These are phyloP conservation scores for Brachionus angularis DNA, from an alignment of 1,140 invertebrate species.

Conservation along the genomic window DNA sequence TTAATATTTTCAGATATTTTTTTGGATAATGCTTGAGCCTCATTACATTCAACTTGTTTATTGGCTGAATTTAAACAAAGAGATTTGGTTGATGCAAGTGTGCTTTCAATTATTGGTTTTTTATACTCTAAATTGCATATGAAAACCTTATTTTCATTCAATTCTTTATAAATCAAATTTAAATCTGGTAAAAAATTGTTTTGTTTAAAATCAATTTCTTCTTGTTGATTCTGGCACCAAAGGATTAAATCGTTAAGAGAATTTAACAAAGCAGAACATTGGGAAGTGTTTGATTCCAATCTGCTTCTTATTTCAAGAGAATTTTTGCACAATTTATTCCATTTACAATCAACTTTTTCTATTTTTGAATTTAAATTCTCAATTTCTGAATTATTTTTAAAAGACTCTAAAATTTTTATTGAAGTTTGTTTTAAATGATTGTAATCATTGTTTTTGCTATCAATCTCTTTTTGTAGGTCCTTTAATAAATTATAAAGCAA, in stretches of 20 bases:
- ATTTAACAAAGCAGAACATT: not conserved
- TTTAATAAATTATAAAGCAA: too few relatives aligned
- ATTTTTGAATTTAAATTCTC: not conserved
- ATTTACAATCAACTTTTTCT: slow-evolving; percentile 5
- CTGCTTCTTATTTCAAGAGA: slow-evolving; percentile 16
- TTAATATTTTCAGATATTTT: too few relatives aligned
- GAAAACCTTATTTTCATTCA: slow-evolving; percentile 11
- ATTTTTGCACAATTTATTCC: slow-evolving; percentile 16
- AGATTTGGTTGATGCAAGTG: not conserved
- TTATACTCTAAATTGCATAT: slow-evolving; percentile 32
- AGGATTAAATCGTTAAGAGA: slow-evolving; percentile 3
- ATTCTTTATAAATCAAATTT: slow-evolving; percentile 3
- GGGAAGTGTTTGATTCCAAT: not conserved
- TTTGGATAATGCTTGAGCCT: too few relatives aligned
- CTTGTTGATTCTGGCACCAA: slow-evolving; percentile 9
- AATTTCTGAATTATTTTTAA: slow-evolving; percentile 10
- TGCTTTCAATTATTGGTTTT: slow-evolving; percentile 24
- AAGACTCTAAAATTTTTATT: slow-evolving; percentile 22
- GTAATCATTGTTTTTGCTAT: not conserved
- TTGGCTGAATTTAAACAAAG: too few relatives aligned
- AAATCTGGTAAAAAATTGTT: slow-evolving; percentile 4
- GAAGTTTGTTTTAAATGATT: slow-evolving; percentile 11
- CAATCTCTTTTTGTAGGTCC: slow-evolving; percentile 42
- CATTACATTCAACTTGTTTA: too few relatives aligned
- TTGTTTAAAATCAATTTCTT: not conserved